These are phyloP conservation scores for Ptilorrhoa leucosticta DNA, from an alignment of 2,113 vertebrate genomes.

Conservation along the genomic window DNA sequence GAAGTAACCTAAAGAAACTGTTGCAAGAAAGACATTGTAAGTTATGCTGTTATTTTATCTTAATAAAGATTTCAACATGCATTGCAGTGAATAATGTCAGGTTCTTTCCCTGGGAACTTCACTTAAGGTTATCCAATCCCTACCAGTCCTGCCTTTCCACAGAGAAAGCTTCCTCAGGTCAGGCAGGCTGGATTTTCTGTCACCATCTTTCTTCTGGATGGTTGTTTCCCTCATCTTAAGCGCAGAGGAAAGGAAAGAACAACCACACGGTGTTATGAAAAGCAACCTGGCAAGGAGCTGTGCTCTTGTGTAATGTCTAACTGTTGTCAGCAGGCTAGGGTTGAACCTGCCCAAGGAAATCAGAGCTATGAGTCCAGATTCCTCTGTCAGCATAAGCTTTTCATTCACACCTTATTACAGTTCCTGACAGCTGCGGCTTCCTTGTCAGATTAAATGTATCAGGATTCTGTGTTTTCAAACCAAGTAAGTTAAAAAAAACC, in stretches of 20 bases:
- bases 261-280: neutral
- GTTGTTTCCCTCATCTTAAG: neutral
- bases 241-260: neutral
- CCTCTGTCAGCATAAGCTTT: constrained; percentile 63
- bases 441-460: constrained; percentile 67
- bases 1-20: neutral
- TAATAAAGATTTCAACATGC: neutral
- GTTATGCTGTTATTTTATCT: neutral
- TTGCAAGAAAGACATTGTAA: neutral
- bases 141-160: neutral
- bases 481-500: neutral
- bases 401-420: constrained; percentile 67
- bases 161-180: neutral
- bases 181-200: neutral
- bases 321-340: neutral
- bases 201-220: neutral
- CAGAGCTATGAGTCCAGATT: constrained; percentile 11
- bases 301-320: neutral
- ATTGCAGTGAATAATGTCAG: neutral
- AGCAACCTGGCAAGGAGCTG: neutral
- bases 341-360: constrained; percentile 56
- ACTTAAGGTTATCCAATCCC: neutral
- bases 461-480: constrained; percentile 12
- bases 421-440: constrained; percentile 59
- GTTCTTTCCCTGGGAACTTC: neutral